Conservation (phyloP, 35 echinoderm and acorn worm genomes). For the Lytechinus pictus region DNA sequence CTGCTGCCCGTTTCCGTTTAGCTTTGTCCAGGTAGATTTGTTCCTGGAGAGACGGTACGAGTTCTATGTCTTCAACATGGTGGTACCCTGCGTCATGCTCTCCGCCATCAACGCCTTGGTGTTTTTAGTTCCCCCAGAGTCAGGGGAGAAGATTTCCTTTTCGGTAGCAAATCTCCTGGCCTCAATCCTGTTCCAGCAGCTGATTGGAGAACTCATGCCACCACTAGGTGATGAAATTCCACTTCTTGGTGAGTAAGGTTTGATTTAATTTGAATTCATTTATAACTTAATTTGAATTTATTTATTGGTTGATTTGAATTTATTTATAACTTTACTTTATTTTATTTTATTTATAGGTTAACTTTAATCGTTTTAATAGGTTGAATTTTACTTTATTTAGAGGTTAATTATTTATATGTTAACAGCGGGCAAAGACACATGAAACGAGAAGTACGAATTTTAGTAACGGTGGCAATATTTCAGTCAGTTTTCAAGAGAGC, state of each 20-base stretch:
- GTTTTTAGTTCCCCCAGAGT: constrained; percentile 90
- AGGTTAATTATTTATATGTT: no score
- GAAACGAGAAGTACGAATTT: no score
- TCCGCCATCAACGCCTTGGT: constrained; percentile 78
- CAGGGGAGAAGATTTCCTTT: constrained; percentile 92
- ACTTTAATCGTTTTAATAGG: no score
- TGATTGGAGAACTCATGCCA: constrained; percentile 83
- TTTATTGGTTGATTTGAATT: no score
- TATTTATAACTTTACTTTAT: no score
- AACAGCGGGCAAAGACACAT: no score
- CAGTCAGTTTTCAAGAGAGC: no score
- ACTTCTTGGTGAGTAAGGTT: constrained; percentile 67
- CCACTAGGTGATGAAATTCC: constrained; percentile 81
- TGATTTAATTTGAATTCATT: background rate
- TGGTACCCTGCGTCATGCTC: constrained; percentile 77
- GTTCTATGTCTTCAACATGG: constrained; percentile 82
- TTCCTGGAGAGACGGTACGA: constrained; percentile 33
- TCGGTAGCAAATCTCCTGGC: constrained; percentile 89
- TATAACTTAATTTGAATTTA: no score
- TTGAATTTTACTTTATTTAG: no score
- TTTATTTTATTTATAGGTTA: no score
- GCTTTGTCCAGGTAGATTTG: background rate
- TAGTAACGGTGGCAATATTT: no score
- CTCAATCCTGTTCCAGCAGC: constrained; percentile 90
- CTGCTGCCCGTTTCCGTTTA: constrained; percentile 54